Conservation (phyloP, 2,113 vertebrate genomes). For the Neolamprologus hecqui region DNA sequence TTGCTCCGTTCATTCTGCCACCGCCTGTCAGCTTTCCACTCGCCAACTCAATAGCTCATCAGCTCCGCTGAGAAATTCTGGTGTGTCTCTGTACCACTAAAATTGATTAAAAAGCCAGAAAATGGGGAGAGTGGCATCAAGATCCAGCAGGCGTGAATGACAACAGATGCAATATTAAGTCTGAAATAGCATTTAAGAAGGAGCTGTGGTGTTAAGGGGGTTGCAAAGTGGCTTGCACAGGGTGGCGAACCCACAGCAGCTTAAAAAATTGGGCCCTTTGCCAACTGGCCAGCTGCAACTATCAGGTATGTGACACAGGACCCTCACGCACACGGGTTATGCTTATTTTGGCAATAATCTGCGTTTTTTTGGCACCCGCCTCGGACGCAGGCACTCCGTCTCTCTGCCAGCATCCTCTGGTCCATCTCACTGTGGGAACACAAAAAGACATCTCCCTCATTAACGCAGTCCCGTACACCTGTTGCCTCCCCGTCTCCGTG, state of each 20-base stretch:
- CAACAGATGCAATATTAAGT: not conserved
- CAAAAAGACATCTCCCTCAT: not conserved
- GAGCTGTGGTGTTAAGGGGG: not conserved
- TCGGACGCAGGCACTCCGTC: rapidly evolving
- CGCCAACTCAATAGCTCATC: not conserved
- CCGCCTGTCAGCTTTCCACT: not conserved
- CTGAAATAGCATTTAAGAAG: not conserved
- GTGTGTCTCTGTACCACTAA: not conserved
- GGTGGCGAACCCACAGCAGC: not conserved
- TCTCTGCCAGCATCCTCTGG: not conserved
- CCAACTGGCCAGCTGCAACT: not conserved
- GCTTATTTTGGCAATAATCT: not conserved
- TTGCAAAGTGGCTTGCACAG: not conserved
- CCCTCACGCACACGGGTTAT: not conserved
- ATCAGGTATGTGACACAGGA: not conserved
- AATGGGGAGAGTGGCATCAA: not conserved
- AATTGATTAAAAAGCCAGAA: not conserved
- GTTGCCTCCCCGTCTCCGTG: not conserved
- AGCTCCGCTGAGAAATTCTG: not conserved
- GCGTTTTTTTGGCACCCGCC: rapidly evolving
- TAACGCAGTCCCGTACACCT: not conserved
- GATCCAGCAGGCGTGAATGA: not conserved
- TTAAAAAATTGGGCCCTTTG: not conserved
- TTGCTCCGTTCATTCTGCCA: not conserved
- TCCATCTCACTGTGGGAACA: not conserved